Conservation (phyloP, 2,888 invertebrate species). For the Calephelis perditalis region DNA sequence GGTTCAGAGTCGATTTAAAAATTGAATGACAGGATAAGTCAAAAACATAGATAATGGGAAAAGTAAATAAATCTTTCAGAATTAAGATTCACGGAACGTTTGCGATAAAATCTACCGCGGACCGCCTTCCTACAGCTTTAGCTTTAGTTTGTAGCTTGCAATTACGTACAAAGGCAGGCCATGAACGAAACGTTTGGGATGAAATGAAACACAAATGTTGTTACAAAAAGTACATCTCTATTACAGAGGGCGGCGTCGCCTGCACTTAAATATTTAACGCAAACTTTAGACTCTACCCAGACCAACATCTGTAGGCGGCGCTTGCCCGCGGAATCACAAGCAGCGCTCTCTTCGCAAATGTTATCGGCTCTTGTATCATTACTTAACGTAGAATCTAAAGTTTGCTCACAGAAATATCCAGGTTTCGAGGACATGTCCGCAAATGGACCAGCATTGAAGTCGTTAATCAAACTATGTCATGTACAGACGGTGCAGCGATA, state of each 20-base stretch:
- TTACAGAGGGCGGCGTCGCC: constrained; percentile 41
- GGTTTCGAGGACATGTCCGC: constrained; percentile 5
- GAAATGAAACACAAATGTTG: constrained; percentile 46
- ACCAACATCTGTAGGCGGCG: constrained; percentile 8
- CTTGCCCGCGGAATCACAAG: not conserved
- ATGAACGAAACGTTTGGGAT: not conserved
- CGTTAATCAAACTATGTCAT: constrained; percentile 18
- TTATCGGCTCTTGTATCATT: not conserved
- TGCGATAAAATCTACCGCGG: no score
- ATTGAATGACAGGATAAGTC: no score
- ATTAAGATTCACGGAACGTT: no score
- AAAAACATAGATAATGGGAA: no score
- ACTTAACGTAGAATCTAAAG: constrained; percentile 19
- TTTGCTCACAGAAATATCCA: constrained; percentile 18
- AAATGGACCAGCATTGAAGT: constrained; percentile 18
- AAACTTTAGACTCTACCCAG: constrained; percentile 15
- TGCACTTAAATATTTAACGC: constrained; percentile 17
- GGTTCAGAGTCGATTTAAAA: no score
- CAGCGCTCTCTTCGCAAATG: constrained; percentile 3
- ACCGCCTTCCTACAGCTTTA: no score
- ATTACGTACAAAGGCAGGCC: no score
- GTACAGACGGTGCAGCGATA: constrained; percentile 10
- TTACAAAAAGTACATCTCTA: constrained; percentile 65
- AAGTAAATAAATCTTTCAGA: no score
- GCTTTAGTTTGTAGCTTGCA: no score